These are phyloP conservation scores for Drosophila tristis DNA, from an alignment of 1,140 invertebrate species.

Conservation along the genomic window DNA sequence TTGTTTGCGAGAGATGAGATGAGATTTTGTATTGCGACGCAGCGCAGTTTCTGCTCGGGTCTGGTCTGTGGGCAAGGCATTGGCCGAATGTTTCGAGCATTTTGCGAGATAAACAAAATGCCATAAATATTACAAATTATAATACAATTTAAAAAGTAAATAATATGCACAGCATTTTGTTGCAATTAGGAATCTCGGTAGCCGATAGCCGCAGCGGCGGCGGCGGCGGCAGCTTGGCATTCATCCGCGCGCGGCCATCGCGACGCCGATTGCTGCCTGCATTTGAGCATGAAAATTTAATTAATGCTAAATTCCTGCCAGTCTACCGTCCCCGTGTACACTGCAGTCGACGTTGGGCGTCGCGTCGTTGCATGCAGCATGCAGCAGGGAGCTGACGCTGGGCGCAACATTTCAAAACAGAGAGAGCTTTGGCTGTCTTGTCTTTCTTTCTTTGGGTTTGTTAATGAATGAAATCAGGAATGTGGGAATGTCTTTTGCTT, in stretches of 20 bases:
- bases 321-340: neutral
- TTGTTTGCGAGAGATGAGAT: too few relatives aligned
- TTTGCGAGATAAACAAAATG: slow-evolving; percentile 55
- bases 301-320: slow-evolving; percentile 63
- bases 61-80: slow-evolving; percentile 30
- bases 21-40: too few relatives aligned
- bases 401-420: slow-evolving; percentile 45
- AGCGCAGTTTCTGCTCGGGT: neutral
- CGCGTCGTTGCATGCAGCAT: neutral
- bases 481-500: neutral
- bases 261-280: slow-evolving; percentile 40
- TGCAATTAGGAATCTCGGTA: slow-evolving; percentile 34
- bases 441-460: slow-evolving; percentile 2
- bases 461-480: slow-evolving; percentile 35
- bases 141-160: slow-evolving; percentile 57
- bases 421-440: slow-evolving; percentile 37
- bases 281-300: slow-evolving; percentile 71
- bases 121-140: slow-evolving; percentile 61
- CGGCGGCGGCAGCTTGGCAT: too few relatives aligned
- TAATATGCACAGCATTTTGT: slow-evolving; percentile 40
- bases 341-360: neutral
- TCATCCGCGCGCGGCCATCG: too few relatives aligned
- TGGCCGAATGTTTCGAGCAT: slow-evolving; percentile 47
- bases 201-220: too few relatives aligned
- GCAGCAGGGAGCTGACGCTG: neutral